phyloP scores from a whole-genome alignment of 1,140 invertebrate genomes.

The Tetramorium alpestre region DNA sequence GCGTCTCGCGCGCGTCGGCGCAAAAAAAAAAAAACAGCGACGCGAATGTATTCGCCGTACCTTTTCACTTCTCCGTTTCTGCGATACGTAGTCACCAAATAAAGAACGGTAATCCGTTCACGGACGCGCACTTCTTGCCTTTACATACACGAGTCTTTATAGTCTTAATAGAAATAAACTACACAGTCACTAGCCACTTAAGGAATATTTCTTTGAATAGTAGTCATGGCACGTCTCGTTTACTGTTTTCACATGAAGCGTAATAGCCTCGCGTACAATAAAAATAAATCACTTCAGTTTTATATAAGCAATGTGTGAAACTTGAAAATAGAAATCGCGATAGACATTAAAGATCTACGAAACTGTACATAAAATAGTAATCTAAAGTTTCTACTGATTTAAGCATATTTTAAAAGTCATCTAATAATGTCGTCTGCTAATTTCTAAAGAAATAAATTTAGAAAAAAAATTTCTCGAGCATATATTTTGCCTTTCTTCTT shows the following conservation, averaged over 20 bases:
- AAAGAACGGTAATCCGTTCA: conserved; percentile 26
- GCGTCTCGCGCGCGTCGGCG: background rate
- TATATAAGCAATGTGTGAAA: background rate
- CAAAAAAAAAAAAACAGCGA: background rate
- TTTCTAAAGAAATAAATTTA: background rate
- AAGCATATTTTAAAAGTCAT: background rate
- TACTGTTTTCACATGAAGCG: background rate
- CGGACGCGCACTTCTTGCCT: background rate
- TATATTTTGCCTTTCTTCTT: background rate
- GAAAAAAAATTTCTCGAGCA: background rate
- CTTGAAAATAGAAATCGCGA: background rate
- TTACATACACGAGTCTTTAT: conserved; percentile 26
- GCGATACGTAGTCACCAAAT: conserved; percentile 17
- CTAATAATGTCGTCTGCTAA: background rate
- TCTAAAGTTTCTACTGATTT: background rate
- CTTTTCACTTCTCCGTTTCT: background rate
- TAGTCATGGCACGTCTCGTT: background rate
- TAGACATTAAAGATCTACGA: background rate
- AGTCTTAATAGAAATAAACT: conserved; percentile 38
- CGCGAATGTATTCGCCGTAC: too few species aligned
- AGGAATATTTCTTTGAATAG: background rate
- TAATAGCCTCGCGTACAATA: background rate
- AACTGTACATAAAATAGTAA: background rate
- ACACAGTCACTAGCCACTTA: conserved; percentile 2
- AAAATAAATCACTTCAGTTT: background rate